phyloP scores from a whole-genome alignment of 2,113 vertebrate species.

The Xyrauchen texanus region DNA sequence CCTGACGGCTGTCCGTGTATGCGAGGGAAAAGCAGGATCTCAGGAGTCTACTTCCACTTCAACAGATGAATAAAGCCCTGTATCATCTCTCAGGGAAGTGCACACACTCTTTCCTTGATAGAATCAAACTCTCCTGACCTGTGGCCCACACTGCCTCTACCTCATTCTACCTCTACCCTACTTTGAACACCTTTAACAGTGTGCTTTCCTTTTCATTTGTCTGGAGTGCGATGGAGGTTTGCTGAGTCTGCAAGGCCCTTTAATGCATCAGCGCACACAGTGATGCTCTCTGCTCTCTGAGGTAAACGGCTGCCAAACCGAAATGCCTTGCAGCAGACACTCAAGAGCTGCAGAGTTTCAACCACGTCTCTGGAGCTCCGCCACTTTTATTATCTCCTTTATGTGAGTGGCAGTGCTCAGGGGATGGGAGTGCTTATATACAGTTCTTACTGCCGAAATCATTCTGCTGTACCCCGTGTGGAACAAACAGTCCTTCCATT shows the following conservation, averaged over 20 bases:
- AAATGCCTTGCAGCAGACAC: neutral
- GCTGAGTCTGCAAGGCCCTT: constrained; percentile 25
- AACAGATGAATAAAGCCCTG: constrained; percentile 18
- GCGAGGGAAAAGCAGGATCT: neutral
- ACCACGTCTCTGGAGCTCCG: neutral
- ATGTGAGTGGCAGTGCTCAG: neutral
- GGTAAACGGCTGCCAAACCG: constrained; percentile 14
- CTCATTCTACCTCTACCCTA: neutral
- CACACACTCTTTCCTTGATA: neutral
- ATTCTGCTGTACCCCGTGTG: neutral
- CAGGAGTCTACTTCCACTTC: neutral
- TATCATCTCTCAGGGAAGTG: constrained; percentile 1
- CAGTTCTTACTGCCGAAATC: neutral
- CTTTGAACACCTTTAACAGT: constrained; percentile 8
- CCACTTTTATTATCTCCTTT: constrained; percentile 45
- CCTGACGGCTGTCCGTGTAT: constrained; percentile 1
- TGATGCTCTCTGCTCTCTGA: constrained; percentile 9
- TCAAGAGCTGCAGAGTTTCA: neutral
- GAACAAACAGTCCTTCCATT: neutral
- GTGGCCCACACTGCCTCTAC: constrained; percentile 1
- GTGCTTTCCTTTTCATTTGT: neutral
- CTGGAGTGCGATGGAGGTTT: neutral
- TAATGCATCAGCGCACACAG: constrained; percentile 9
- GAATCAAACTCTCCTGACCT: constrained; percentile 1
- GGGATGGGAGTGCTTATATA: constrained; percentile 2